A percentile compares a stretch with the other conserved stretches of the same genome.
Evolutionary conservation across 2,113 vertebrate genomes (phyloP).

Genomic region (Tichodroma muraria): DNA sequence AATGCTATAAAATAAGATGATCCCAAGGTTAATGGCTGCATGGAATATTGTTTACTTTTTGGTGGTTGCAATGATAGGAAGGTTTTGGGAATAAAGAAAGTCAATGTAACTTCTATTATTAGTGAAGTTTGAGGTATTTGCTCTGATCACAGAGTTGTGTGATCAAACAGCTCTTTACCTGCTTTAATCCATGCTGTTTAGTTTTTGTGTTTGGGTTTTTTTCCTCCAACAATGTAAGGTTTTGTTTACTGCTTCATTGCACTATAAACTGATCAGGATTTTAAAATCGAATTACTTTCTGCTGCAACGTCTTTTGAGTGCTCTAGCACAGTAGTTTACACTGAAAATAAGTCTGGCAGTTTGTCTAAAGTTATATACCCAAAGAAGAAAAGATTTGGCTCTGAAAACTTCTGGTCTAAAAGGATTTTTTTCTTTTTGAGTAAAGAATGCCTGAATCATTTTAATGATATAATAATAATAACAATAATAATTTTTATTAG

Average conservation of each 20-base stretch:
- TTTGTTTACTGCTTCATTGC: slow-evolving; percentile 38
- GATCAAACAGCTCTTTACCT: slow-evolving; percentile 18
- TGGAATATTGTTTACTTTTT: not conserved
- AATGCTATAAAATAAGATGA: not conserved
- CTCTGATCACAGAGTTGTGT: not conserved
- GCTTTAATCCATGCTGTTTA: not conserved
- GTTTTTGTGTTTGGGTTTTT: not conserved
- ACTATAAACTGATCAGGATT: not conserved
- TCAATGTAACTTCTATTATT: not conserved
- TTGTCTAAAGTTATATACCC: not conserved
- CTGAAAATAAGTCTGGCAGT: not conserved
- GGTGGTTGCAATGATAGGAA: not conserved
- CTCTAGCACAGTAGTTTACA: not conserved
- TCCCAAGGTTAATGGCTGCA: not conserved
- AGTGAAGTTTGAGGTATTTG: not conserved
- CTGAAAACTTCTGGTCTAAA: not conserved
- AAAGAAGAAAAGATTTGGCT: not conserved
- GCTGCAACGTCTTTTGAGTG: not conserved
- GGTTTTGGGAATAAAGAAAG: not conserved
- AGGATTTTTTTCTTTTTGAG: not conserved
- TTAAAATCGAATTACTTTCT: slow-evolving; percentile 19
- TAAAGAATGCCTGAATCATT: not conserved
- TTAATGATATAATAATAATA: not conserved
- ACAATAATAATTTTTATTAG: not conserved
- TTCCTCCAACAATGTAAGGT: not conserved